Evolutionary conservation across 2,888 invertebrate genomes (phyloP).

Genomic region (Bembecia ichneumoniformis): DNA sequence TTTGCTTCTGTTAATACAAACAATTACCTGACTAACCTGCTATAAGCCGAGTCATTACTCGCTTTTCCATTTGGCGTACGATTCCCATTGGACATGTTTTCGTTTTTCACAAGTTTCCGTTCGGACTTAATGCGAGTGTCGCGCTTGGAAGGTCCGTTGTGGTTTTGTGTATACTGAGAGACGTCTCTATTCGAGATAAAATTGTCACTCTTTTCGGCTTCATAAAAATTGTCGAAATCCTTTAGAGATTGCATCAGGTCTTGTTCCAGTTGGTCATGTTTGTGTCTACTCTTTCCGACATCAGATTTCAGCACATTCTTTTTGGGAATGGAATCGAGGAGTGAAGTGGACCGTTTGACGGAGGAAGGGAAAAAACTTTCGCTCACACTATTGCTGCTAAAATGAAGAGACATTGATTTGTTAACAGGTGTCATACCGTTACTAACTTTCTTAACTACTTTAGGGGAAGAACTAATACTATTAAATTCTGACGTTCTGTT

Average conservation of each 20-base stretch:
- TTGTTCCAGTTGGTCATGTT: slow-evolving; percentile 60
- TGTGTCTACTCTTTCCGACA: slow-evolving; percentile 49
- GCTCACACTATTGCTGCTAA: slow-evolving; percentile 66
- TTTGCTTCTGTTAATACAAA: slow-evolving; percentile 10
- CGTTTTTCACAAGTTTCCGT: slow-evolving; percentile 44
- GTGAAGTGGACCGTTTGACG: slow-evolving; percentile 71
- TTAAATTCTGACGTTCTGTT: slow-evolving; percentile 42
- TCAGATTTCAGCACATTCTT: slow-evolving; percentile 42
- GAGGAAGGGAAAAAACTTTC: slow-evolving; percentile 65
- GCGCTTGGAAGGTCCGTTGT: slow-evolving; percentile 41
- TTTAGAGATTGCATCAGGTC: slow-evolving; percentile 66
- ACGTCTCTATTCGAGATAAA: slow-evolving; percentile 34
- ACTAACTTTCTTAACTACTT: slow-evolving; percentile 29
- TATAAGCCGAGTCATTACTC: slow-evolving; percentile 84
- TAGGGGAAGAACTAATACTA: slow-evolving; percentile 48
- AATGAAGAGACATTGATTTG: slow-evolving; percentile 70
- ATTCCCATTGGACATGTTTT: slow-evolving; percentile 44
- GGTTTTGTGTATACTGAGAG: slow-evolving; percentile 22
- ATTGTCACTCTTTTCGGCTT: slow-evolving; percentile 46
- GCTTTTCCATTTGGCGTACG: slow-evolving; percentile 49
- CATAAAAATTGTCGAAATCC: slow-evolving; percentile 65
- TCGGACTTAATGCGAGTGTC: slow-evolving; percentile 39
- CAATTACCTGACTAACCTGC: slow-evolving; percentile 79
- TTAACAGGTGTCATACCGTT: slow-evolving; percentile 59
- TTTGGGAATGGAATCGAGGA: slow-evolving; percentile 68